Percentiles rank a stretch among this genome's conserved stretches.
Conservation (phyloP, 2,888 invertebrate genomes). For the Phaonia tiefii region DNA sequence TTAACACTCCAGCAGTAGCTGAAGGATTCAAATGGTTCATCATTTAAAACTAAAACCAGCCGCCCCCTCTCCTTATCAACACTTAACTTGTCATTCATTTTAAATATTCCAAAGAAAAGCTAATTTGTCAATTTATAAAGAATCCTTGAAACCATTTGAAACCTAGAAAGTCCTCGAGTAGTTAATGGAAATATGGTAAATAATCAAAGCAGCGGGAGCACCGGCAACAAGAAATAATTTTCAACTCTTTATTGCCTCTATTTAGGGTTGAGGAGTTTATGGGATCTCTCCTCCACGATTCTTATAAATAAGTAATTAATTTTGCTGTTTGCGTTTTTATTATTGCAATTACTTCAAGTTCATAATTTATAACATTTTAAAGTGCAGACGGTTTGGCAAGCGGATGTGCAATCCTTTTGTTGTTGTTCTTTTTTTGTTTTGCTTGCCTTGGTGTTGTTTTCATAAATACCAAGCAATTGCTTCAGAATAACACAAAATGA, state of each 20-base stretch:
- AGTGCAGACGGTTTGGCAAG: background rate
- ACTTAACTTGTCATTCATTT: background rate
- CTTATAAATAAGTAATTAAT: background rate
- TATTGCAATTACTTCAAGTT: background rate
- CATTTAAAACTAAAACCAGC: no score
- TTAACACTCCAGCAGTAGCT: background rate
- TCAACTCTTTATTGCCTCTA: no score
- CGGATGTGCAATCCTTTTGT: no score
- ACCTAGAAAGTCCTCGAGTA: background rate
- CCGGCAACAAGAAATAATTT: background rate
- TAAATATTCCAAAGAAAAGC: no score
- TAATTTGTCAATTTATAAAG: background rate
- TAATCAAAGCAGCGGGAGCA: no score
- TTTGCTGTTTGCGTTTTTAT: background rate
- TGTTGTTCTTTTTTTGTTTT: no score
- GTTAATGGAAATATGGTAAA: constrained; percentile 2
- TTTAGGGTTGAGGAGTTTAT: no score
- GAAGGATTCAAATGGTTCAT: no score
- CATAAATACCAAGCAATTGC: constrained; percentile 33
- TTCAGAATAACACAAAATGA: constrained; percentile 13
- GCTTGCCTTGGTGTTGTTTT: constrained; percentile 13
- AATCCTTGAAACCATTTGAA: background rate
- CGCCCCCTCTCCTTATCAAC: background rate
- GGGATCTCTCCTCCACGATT: no score
- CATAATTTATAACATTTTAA: constrained; percentile 8